These are phyloP conservation scores for Aphaenogaster floridana DNA, from an alignment of 1,140 invertebrate species.

Conservation along the genomic window DNA sequence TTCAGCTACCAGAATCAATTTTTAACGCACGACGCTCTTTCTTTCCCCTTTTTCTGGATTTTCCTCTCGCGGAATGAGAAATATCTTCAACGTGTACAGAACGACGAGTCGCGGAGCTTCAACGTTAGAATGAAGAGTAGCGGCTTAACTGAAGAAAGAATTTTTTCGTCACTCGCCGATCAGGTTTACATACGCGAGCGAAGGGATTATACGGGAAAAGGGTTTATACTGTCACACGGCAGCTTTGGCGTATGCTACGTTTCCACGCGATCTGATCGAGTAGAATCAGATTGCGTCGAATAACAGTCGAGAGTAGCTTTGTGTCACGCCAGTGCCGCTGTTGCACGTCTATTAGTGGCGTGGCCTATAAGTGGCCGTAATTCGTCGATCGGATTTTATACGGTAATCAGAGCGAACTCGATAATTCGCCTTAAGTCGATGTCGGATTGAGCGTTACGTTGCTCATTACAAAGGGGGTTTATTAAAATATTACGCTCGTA, in stretches of 20 bases:
- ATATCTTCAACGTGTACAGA: slow-evolving; percentile 29
- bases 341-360: neutral
- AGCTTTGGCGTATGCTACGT: slow-evolving; percentile 8
- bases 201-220: neutral
- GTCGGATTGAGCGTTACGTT: neutral
- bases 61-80: slow-evolving; percentile 13
- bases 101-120: neutral
- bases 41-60: slow-evolving; percentile 27
- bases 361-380: neutral
- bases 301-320: slow-evolving; percentile 23
- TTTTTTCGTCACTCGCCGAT: neutral
- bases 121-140: neutral
- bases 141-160: neutral
- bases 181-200: neutral
- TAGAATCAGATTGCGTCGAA: slow-evolving; percentile 63
- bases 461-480: neutral
- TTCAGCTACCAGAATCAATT: slow-evolving; percentile 56
- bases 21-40: slow-evolving; percentile 57
- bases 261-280: slow-evolving; percentile 57
- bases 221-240: neutral
- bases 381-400: slow-evolving; percentile 1
- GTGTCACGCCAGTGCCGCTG: neutral
- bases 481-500: slow-evolving; percentile 23
- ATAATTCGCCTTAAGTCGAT: neutral
- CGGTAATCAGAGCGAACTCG: neutral